Evolutionary conservation across 1,140 invertebrate genomes (phyloP), one percentile per base, ranked within the genome.

Genomic region (Cydia splendana): DNA sequence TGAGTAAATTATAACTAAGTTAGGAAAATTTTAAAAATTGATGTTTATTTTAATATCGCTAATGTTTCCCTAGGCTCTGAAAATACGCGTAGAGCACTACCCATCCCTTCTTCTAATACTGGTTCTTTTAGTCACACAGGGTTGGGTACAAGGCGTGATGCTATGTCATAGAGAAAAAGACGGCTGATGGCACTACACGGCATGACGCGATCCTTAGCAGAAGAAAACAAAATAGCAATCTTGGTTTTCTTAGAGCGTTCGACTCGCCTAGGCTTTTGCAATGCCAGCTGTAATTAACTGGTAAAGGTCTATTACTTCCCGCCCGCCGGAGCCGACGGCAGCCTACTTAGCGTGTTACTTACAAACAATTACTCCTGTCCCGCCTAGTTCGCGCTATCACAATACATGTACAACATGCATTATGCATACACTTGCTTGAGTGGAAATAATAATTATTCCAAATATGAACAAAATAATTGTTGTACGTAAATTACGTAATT

Each of bases 321-420:
- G 34, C 28, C 45, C 34, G 30, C n/a, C 7, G 75, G 7, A 71
- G 67, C 75, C 75, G 81, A 85, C 81, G 76, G 81, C 75, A 80
- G 75, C 69, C 79, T 81, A 80, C 78, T 91, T 91, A 90, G 78
- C 86, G 84, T 82, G 83, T 90, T 90, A 88, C 85, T 90, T 82
- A 89, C 90, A 84, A 85, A 85, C 88, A 86, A 91, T 91, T 91
- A 81, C 78, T 62, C 77, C 77, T 76, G 38, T 20, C 38, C 65
- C 71, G 48, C 71, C 65, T 65, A 73, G 57, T 57, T 73, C 48
- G 71, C 38, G n/a, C 67, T 42, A 24, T 24, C 24, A 24, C 24
- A 18, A 10, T 62, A 57, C 18, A 4, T 57, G 15, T 45, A n/a
- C 7, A 24, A 62, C 20, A 24, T 62, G 57, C 20, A 62, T 62